Conservation (phyloP, 2,888 invertebrate species). For the Sycophila texana region DNA sequence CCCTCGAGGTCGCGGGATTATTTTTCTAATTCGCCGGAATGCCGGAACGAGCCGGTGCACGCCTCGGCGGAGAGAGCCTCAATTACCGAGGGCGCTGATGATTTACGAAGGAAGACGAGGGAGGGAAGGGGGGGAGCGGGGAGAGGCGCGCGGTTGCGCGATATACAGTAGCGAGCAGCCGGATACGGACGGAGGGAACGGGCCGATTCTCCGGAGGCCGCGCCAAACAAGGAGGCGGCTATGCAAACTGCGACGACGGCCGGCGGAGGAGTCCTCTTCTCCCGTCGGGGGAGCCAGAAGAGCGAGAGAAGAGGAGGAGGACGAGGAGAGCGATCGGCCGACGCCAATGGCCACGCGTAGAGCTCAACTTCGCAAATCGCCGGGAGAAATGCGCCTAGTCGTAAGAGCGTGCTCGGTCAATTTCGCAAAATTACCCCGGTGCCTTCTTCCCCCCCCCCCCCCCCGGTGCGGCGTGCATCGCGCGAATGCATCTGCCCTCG, state of each 20-base stretch:
- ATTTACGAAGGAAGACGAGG: conserved; percentile 28
- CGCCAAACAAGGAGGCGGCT: conserved; percentile 34
- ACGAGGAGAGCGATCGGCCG: neutral
- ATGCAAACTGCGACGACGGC: conserved; percentile 18
- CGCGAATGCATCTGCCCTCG: neutral
- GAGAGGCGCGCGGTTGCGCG: neutral
- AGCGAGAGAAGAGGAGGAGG: neutral
- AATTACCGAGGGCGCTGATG: conserved; percentile 23
- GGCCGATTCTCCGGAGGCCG: neutral
- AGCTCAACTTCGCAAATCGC: neutral
- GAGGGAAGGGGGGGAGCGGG: neutral
- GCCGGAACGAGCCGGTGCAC: neutral
- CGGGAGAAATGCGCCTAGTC: neutral
- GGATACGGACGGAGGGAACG: neutral
- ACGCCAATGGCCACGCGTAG: no score
- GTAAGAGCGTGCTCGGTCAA: conserved; percentile 1
- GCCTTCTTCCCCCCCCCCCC: no score
- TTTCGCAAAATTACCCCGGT: conserved; percentile 6
- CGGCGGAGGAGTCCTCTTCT: no score
- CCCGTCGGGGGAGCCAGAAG: neutral
- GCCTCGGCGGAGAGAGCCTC: conserved; percentile 3
- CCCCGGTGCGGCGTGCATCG: neutral
- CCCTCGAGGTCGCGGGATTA: neutral
- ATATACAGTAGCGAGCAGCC: neutral
- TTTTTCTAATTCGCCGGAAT: neutral